Evolutionary conservation across 2,888 invertebrate species (phyloP), one percentile per base, ranked within the genome.

Genomic region (Volucella zonaria): DNA sequence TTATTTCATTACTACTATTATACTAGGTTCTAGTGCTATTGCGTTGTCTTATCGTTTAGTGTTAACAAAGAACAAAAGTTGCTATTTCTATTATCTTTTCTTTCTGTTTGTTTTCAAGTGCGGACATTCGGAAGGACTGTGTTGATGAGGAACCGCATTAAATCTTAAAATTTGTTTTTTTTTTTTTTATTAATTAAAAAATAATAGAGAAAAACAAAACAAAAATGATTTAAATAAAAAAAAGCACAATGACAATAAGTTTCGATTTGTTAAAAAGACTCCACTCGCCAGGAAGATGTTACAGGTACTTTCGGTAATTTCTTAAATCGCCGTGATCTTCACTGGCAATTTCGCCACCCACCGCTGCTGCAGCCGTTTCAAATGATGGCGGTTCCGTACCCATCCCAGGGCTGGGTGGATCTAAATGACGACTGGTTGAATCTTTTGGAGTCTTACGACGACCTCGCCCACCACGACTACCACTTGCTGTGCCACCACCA

Each of bases 291-390:
- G 71, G 66, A 75, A 75, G 78, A 66, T 87, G 85, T 92, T 91
- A 92, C 90, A 92, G 91, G 90, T 91, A 92, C 89, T 92, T 92
- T 86, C 92, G 91, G 89, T 92, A 92, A 87, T 90, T 92, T 54
- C 91, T 90, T 86, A 91, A 87, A 87, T 91, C 91, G 52, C 87
- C 89, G 86, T 90, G 90, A 38, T 89, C 89, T n/a, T 91, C 91
- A 74, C 82, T 81, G 11, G 89, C 89, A 10, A 87, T 87, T 56
- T 86, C 86, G 47, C 86, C 87, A 51, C 90, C 91, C 47, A 91
- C 92, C 14, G 91, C 91, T 3, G 92, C 92, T 8, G 92, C 92
- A 14, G 91, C 92, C 71, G 90, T 90, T 87, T 92, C 92, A 83
- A 92, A 92, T 14, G 92, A 92, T 75, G 92, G 92, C 81, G 92